Conservation (phyloP, 1,140 invertebrate genomes). For the Schlechtendalia chinensis region DNA sequence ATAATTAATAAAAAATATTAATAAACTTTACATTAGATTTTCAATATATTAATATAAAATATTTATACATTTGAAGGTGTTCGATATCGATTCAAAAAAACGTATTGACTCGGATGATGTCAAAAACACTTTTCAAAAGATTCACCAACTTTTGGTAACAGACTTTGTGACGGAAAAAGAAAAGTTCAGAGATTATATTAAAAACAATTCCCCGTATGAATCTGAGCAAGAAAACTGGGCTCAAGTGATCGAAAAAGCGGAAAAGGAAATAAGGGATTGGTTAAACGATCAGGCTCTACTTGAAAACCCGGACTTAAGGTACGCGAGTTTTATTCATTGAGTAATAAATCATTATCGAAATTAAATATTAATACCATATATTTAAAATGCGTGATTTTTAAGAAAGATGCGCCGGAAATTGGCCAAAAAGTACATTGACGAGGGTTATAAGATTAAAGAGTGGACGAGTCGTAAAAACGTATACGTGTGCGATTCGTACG, state of each 20-base stretch:
- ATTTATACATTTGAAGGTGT: background rate
- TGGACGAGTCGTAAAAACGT: background rate
- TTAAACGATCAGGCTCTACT: constrained; percentile 7
- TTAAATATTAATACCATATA: background rate
- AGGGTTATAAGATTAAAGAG: constrained; percentile 7
- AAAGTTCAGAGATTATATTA: background rate
- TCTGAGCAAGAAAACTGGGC: constrained; percentile 8
- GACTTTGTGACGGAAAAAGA: background rate
- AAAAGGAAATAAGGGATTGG: background rate
- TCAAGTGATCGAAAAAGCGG: background rate
- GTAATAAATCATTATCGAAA: background rate
- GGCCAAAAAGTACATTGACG: background rate
- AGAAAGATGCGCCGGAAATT: background rate
- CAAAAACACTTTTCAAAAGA: background rate
- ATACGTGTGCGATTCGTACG: background rate
- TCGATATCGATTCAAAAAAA: constrained; percentile 1
- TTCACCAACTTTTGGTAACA: background rate
- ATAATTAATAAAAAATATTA: no score
- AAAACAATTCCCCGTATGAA: background rate
- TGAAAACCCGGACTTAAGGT: constrained; percentile 11
- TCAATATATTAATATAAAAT: no score
- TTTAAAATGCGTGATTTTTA: background rate
- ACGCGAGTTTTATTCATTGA: background rate
- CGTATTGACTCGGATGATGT: background rate
- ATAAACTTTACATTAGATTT: no score